Evolutionary conservation across 2,113 vertebrate species (phyloP).

Genomic region (Archocentrus centrarchus): DNA sequence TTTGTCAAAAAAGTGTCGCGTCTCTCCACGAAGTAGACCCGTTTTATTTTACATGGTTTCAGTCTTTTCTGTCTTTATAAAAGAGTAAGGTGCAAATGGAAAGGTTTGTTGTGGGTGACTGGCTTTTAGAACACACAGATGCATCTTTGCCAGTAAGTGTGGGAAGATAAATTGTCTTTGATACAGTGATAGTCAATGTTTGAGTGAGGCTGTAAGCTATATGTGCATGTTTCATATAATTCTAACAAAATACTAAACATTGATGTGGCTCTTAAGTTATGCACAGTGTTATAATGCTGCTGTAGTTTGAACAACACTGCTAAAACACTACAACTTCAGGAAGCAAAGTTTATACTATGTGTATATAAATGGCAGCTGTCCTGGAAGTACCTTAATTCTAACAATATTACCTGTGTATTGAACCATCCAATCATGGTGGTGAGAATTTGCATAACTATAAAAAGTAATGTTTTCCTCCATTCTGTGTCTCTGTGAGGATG

Average conservation of each 20-base stretch:
- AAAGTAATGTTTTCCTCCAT: neutral
- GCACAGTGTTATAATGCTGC: neutral
- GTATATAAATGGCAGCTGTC: too few species aligned
- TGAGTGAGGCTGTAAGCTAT: neutral
- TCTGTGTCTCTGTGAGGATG: neutral
- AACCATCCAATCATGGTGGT: neutral
- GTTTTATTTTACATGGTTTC: conserved; percentile 61
- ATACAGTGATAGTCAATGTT: conserved; percentile 15
- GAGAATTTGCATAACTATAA: neutral
- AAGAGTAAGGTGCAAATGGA: conserved; percentile 59
- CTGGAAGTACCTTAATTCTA: too few species aligned
- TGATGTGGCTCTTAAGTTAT: neutral
- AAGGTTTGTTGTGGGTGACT: conserved; percentile 37
- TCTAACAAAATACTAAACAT: conserved; percentile 7
- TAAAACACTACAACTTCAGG: neutral
- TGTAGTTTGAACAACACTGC: neutral
- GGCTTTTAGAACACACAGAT: conserved; percentile 48
- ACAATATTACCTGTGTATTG: neutral
- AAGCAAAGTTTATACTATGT: neutral
- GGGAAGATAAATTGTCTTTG: conserved; percentile 25
- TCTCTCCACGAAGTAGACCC: conserved; percentile 68
- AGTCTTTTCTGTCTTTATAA: conserved; percentile 53
- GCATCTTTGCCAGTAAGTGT: conserved; percentile 14
- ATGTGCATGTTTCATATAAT: neutral
- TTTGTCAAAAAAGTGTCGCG: conserved; percentile 61